phyloP scores from a whole-genome alignment of 2,113 vertebrate genomes.

The Corapipo altera region DNA sequence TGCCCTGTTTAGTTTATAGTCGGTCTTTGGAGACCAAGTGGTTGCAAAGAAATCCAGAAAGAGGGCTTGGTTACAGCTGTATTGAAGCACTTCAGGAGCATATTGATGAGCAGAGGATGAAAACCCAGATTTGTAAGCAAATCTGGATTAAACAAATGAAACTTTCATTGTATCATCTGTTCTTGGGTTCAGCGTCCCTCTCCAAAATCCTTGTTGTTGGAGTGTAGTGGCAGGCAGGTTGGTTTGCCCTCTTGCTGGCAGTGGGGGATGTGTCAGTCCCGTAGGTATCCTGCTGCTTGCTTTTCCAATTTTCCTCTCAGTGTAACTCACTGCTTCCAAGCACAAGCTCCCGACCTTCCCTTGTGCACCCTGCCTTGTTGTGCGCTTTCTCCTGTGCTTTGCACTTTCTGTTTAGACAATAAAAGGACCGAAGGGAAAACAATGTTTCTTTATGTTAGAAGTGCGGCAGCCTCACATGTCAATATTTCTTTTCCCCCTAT shows the following conservation, averaged over 20 bases:
- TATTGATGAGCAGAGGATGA: background rate
- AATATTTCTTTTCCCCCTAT: slow-evolving; percentile 68
- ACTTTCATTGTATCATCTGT: background rate
- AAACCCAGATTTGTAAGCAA: background rate
- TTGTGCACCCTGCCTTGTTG: background rate
- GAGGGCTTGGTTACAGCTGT: background rate
- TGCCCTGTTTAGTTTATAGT: background rate
- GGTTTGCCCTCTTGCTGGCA: background rate
- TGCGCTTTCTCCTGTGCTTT: background rate
- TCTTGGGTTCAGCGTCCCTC: background rate
- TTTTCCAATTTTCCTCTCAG: background rate
- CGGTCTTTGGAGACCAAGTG: background rate
- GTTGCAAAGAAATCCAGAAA: background rate
- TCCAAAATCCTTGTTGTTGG: background rate
- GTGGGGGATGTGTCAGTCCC: background rate
- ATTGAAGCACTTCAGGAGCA: background rate
- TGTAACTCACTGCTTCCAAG: background rate
- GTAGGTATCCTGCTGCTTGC: background rate
- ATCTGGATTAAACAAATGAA: background rate
- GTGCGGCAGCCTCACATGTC: slow-evolving; percentile 47
- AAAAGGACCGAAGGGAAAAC: slow-evolving; percentile 54
- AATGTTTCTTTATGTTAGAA: slow-evolving; percentile 54
- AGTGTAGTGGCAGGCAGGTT: background rate
- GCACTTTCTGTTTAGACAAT: slow-evolving; percentile 52
- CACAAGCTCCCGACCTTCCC: background rate